Evolutionary conservation across 2,888 invertebrate species (phyloP), one percentile per base, ranked within the genome.

Genomic region (Alcis repandata): DNA sequence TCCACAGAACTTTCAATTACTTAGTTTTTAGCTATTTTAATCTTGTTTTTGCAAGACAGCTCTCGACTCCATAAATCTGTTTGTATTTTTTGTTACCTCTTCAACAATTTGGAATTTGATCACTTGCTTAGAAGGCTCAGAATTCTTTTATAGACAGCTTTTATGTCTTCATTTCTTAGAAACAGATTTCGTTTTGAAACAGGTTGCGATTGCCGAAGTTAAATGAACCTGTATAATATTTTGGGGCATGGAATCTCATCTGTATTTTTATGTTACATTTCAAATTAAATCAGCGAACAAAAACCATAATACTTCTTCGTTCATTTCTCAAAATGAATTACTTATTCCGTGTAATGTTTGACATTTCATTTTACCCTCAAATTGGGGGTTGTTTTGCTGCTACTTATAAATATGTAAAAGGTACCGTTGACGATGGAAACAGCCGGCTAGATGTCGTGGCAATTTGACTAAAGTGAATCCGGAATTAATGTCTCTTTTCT

Each of bases 321-420:
- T 59, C 19, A 48, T 63, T 59, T 46, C 27, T 32, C 46, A 53
- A 46, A 46, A 65, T 57, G 53, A 51, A 43, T 51, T 56, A 51
- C 36, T 38, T 36, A 63, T 63, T 63, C 58, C 53, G 58, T 63
- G 36, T 63, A 59, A 65, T 65, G 51, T 52, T 60, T 60, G 45
- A 38, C 56, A 57, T 60, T 56, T 11, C 20, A 27, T 20, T 19
- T 38, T 15, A 32, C 51, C 60, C 46, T 46, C 3, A 46, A 59
- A 49, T 56, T 51, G 51, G 59, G 59, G 27, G 56, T 36, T 56
- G 59, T 57, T 60, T 56, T 59, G 45, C 51, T 59, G 27, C 33
- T 33, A 46, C 48, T 59, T 60, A 65, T 65, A 56, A 65, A 65
- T 65, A 65, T 65, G 59, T 60, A 65, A 65, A 57, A 63, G 58